Conservation (phyloP, 2,888 invertebrate species). For the Coelopa pilipes region DNA sequence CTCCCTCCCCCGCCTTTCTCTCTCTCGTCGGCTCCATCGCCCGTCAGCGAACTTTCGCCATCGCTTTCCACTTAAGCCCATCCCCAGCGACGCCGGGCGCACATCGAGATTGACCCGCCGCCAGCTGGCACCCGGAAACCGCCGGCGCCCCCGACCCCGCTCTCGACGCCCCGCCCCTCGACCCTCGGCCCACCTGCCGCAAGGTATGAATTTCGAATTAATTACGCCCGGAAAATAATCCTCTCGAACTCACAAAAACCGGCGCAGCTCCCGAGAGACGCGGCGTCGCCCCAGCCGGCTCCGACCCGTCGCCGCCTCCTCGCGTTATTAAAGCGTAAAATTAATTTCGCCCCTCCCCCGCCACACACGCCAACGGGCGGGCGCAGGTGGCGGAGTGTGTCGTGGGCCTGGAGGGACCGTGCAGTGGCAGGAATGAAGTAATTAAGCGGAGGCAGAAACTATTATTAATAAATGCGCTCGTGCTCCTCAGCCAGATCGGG, state of each 20-base stretch:
- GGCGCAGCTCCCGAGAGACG: constrained; percentile 6
- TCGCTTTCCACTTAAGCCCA: not conserved
- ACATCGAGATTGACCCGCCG: constrained; percentile 16
- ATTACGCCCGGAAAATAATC: constrained; percentile 15
- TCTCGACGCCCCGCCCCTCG: too few species aligned
- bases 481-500: not conserved
- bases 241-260: constrained; percentile 7
- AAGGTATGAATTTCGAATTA: constrained; percentile 12
- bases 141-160: too few species aligned
- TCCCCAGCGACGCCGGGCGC: not conserved
- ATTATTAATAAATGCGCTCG: constrained; percentile 36
- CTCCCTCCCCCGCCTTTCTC: too few species aligned
- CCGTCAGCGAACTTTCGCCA: too few species aligned
- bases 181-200: not conserved
- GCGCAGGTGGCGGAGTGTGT: not conserved
- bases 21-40: too few species aligned
- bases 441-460: constrained; percentile 36
- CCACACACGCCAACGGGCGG: not conserved
- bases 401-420: constrained; percentile 1
- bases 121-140: not conserved
- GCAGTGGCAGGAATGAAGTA: constrained; percentile 36
- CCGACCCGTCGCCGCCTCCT: too few species aligned
- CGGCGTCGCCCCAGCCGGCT: not conserved
- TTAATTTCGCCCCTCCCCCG: constrained; percentile 12
- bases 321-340: constrained; percentile 20